phyloP scores from a whole-genome alignment of 2,797 vertebrate species.

The Eulemur rubriventer region DNA sequence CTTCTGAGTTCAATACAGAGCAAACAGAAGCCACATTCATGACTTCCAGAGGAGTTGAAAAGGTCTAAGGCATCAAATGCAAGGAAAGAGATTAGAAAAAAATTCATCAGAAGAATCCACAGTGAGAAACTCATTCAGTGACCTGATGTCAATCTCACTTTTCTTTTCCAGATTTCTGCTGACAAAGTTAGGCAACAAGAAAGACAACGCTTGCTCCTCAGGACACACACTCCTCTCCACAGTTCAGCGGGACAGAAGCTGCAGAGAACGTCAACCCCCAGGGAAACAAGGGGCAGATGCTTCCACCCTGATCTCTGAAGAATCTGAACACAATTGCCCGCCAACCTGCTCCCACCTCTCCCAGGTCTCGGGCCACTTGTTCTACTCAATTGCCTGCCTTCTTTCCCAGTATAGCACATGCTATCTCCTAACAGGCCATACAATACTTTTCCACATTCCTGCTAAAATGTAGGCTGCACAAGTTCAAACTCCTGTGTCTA shows the following conservation, averaged over 20 bases:
- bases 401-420: too few relatives aligned
- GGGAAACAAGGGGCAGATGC: background rate
- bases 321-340: background rate
- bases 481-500: background rate
- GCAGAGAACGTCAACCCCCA: background rate
- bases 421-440: background rate
- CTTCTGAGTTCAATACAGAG: background rate
- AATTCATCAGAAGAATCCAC: background rate
- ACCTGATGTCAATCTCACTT: background rate
- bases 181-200: background rate
- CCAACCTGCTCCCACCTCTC: background rate
- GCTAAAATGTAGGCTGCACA: background rate
- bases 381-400: background rate
- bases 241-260: background rate
- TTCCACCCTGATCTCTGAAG: too few relatives aligned
- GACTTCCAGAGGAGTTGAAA: background rate
- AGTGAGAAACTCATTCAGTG: background rate
- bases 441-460: background rate
- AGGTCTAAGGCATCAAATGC: background rate
- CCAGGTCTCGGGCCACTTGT: background rate
- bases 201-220: background rate
- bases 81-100: background rate
- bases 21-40: background rate
- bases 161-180: background rate
- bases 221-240: background rate